A percentile compares a stretch with the other conserved stretches of the same genome.
phyloP scores from a whole-genome alignment of 2,113 vertebrate species.

The Mirza zaza region DNA sequence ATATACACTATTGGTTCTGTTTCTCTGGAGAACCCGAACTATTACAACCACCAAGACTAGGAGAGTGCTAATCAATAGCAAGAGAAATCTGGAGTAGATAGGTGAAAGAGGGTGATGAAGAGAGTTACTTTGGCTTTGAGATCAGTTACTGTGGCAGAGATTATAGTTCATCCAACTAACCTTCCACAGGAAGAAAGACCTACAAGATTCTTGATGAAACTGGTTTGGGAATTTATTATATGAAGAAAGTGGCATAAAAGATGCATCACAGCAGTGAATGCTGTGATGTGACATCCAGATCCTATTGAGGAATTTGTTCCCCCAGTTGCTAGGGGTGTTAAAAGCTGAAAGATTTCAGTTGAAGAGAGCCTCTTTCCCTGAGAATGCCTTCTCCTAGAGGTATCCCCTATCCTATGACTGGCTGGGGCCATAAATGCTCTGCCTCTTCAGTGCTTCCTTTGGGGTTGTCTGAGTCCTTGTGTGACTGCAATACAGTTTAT shows the following conservation, averaged over 20 bases:
- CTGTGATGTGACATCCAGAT: neutral
- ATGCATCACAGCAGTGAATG: neutral
- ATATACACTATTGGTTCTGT: neutral
- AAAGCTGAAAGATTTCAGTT: neutral
- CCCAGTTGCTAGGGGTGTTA: neutral
- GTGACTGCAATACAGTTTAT: neutral
- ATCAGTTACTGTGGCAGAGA: neutral
- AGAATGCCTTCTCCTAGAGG: neutral
- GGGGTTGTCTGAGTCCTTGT: neutral
- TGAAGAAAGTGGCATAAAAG: neutral
- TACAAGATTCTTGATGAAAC: neutral
- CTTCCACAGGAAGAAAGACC: neutral
- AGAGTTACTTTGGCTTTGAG: slow-evolving; percentile 5
- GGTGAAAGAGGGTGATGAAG: neutral
- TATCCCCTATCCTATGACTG: neutral
- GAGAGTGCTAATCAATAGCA: neutral
- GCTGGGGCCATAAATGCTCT: neutral
- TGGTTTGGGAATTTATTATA: neutral
- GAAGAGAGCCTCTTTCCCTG: neutral
- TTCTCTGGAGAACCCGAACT: neutral
- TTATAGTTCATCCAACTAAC: neutral
- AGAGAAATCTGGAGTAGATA: neutral
- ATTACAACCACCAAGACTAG: neutral
- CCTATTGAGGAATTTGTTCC: neutral
- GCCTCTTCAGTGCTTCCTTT: neutral